A percentile compares a stretch with the other conserved stretches of the same genome.
Evolutionary conservation across 2,888 invertebrate species (phyloP).

Genomic region (Tholera decimalis): DNA sequence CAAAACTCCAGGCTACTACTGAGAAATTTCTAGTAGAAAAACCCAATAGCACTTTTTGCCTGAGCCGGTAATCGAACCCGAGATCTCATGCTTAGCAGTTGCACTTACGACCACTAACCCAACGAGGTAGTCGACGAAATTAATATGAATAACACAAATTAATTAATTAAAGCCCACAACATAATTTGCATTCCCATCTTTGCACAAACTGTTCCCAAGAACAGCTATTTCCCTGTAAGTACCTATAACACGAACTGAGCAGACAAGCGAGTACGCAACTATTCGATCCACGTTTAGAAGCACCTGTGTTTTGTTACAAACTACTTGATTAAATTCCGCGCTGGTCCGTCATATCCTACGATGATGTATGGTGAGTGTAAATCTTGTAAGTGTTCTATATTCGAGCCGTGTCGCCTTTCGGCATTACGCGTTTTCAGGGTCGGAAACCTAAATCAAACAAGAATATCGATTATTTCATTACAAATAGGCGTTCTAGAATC

Average conservation of each 20-base stretch:
- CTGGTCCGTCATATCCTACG: constrained; percentile 64
- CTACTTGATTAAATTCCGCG: constrained; percentile 74
- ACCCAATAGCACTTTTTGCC: too few species aligned
- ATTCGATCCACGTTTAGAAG: constrained; percentile 69
- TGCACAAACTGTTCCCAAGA: constrained; percentile 22
- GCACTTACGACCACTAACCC: background rate
- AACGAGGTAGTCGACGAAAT: background rate
- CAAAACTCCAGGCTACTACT: too few species aligned
- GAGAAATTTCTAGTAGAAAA: too few species aligned
- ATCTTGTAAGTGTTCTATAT: constrained; percentile 60
- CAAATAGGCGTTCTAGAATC: constrained; percentile 52
- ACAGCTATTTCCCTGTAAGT: constrained; percentile 47
- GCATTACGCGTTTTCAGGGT: constrained; percentile 26
- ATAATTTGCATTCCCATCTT: constrained; percentile 27
- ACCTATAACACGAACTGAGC: constrained; percentile 43
- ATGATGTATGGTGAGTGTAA: constrained; percentile 67
- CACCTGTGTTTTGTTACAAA: constrained; percentile 73
- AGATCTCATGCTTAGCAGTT: too few species aligned
- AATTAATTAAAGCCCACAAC: constrained; percentile 6
- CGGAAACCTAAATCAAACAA: constrained; percentile 57
- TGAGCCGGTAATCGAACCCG: too few species aligned
- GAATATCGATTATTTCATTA: constrained; percentile 69
- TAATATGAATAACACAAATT: constrained; percentile 4
- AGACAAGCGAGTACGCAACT: constrained; percentile 62
- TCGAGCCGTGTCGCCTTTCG: constrained; percentile 42